Conservation (phyloP, 2,888 invertebrate genomes). For the Chalcis sispes region DNA sequence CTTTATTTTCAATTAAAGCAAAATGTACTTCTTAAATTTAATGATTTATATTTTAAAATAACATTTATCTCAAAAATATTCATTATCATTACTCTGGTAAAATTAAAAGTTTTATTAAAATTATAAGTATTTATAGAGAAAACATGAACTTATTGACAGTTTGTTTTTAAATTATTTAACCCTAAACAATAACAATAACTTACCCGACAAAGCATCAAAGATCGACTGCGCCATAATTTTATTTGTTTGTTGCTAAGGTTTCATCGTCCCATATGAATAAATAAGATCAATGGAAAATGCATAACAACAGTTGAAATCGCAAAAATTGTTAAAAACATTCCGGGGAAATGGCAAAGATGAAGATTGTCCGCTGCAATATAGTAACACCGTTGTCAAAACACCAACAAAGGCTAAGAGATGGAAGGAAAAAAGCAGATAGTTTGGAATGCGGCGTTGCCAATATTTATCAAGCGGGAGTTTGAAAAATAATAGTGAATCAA, state of each 20-base stretch:
- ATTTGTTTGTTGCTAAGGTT: not conserved
- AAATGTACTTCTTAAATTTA: too few species aligned
- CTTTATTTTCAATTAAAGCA: too few species aligned
- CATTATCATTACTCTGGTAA: too few species aligned
- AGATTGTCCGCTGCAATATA: slow-evolving; percentile 8
- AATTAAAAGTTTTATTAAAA: too few species aligned
- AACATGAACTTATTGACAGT: too few species aligned
- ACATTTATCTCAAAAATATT: too few species aligned
- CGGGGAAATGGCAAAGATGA: slow-evolving; percentile 16
- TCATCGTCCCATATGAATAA: slow-evolving; percentile 29
- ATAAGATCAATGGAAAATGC: not conserved
- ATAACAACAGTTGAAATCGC: not conserved
- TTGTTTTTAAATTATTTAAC: too few species aligned
- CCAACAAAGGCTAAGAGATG: slow-evolving; percentile 32
- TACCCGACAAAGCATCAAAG: slow-evolving; percentile 73
- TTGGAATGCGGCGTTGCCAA: slow-evolving; percentile 10
- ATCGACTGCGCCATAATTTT: slow-evolving; percentile 71
- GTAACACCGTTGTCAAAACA: slow-evolving; percentile 50
- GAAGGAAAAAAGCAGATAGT: not conserved
- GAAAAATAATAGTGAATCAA: not conserved
- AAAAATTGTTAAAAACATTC: slow-evolving; percentile 32
- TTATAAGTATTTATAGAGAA: too few species aligned
- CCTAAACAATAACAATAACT: slow-evolving; percentile 60
- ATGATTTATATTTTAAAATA: too few species aligned
- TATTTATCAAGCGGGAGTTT: slow-evolving; percentile 11